Conservation (phyloP, 2,888 invertebrate genomes). For the Drosophila rubida region DNA sequence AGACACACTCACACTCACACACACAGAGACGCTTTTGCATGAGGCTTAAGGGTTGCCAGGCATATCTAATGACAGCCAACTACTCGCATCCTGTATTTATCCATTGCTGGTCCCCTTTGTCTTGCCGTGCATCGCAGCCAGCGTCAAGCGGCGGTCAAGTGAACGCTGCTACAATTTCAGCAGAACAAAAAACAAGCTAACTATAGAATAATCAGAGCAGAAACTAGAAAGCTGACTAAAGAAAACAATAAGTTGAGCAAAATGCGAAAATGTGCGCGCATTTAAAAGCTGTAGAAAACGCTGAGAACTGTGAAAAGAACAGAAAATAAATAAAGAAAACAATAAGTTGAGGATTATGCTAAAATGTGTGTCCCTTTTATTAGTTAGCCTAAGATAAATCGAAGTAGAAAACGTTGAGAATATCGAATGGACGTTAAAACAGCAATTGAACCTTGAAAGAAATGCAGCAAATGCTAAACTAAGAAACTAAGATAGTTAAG, state of each 20-base stretch:
- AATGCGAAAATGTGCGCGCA: too few species aligned
- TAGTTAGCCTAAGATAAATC: too few species aligned
- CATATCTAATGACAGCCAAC: conserved; percentile 63
- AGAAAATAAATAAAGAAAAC: too few species aligned
- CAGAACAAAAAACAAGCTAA: background rate
- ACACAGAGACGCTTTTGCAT: conserved; percentile 11
- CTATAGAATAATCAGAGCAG: background rate
- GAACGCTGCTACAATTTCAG: conserved; percentile 16
- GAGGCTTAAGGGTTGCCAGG: conserved; percentile 69
- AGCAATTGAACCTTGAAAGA: too few species aligned
- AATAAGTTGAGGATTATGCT: too few species aligned
- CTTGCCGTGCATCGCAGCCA: background rate
- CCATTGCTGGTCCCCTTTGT: conserved; percentile 6
- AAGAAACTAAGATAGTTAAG: too few species aligned
- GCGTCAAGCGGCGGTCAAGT: conserved; percentile 44
- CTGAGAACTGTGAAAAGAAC: too few species aligned
- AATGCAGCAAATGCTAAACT: too few species aligned
- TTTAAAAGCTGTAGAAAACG: too few species aligned
- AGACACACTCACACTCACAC: conserved; percentile 39
- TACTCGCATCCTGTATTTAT: conserved; percentile 50
- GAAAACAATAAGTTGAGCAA: background rate
- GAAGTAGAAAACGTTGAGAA: too few species aligned
- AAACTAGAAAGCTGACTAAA: background rate
- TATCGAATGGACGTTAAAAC: too few species aligned
- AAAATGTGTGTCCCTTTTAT: too few species aligned